Percentiles rank a stretch among this genome's conserved stretches.
Conservation (phyloP, 2,797 vertebrate species). For the Macropodus opercularis region DNA sequence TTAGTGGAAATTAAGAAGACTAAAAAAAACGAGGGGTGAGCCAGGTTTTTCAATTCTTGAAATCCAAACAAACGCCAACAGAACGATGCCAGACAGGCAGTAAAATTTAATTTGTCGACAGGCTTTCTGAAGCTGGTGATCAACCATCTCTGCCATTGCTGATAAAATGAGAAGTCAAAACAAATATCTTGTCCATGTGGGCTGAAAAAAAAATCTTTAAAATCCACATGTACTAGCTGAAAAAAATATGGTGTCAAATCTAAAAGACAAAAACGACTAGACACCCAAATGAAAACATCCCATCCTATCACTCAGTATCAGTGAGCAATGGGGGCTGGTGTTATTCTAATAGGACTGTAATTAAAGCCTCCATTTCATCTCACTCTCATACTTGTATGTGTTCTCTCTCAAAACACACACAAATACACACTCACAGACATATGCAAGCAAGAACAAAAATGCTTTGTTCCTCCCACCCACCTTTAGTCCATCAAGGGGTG, state of each 20-base stretch:
- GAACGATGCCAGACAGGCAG: slow-evolving; percentile 35
- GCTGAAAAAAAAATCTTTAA: slow-evolving; percentile 46
- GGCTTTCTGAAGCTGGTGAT: slow-evolving; percentile 40
- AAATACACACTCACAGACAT: slow-evolving; percentile 49
- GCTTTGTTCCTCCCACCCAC: slow-evolving; percentile 73
- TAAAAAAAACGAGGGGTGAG: slow-evolving; percentile 6
- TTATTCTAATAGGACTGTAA: slow-evolving; percentile 76
- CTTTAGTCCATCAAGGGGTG: slow-evolving; percentile 68
- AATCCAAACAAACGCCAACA: slow-evolving; percentile 27
- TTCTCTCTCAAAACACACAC: slow-evolving; percentile 39
- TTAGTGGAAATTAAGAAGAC: neutral
- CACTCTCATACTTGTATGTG: slow-evolving; percentile 39
- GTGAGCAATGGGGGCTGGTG: slow-evolving; percentile 61
- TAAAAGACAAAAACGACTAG: slow-evolving; percentile 54
- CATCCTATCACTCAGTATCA: slow-evolving; percentile 66
- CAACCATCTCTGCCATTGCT: slow-evolving; percentile 45
- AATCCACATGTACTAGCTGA: slow-evolving; percentile 57
- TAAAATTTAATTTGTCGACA: slow-evolving; percentile 35
- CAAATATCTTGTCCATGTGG: slow-evolving; percentile 51
- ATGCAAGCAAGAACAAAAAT: slow-evolving; percentile 53
- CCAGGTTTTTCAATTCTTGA: slow-evolving; percentile 21
- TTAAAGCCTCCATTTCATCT: slow-evolving; percentile 79
- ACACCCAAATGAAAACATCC: slow-evolving; percentile 70
- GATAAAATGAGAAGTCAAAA: slow-evolving; percentile 51
- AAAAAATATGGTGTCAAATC: slow-evolving; percentile 65